Percentiles rank a stretch among this genome's conserved stretches.
Conservation (phyloP, 2,113 vertebrate species). For the Indicator maculatus region DNA sequence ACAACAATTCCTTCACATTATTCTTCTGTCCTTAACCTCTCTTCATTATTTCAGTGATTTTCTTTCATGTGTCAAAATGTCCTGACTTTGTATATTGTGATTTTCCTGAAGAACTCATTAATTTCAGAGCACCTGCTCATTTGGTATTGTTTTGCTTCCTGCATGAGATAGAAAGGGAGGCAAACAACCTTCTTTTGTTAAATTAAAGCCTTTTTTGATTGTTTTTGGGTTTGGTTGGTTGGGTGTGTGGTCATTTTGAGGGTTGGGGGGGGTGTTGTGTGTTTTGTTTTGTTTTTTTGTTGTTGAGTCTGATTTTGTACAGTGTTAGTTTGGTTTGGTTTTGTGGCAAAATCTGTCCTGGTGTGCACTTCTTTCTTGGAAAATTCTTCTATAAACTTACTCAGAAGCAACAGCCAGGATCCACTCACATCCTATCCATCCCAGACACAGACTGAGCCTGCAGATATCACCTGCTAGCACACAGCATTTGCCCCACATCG, state of each 20-base stretch:
- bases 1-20: not conserved
- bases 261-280: too few relatives aligned
- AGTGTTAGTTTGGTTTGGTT: not conserved
- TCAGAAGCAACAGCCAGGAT: not conserved
- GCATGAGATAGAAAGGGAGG: not conserved
- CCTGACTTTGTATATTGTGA: not conserved
- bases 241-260: too few relatives aligned
- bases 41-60: not conserved
- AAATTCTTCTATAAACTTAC: not conserved
- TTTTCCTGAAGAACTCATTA: not conserved
- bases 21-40: not conserved
- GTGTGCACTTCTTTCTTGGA: not conserved
- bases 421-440: not conserved
- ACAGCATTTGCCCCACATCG: not conserved
- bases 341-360: not conserved
- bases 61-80: not conserved
- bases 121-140: not conserved
- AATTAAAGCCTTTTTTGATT: not conserved
- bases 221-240: too few relatives aligned
- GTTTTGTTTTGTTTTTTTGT: not conserved
- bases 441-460: not conserved
- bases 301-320: accelerated
- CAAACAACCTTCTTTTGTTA: not conserved
- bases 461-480: not conserved
- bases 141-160: not conserved